These are phyloP conservation scores for Stenotaenia linearis DNA, from an alignment of 2,888 invertebrate genomes.

Conservation along the genomic window DNA sequence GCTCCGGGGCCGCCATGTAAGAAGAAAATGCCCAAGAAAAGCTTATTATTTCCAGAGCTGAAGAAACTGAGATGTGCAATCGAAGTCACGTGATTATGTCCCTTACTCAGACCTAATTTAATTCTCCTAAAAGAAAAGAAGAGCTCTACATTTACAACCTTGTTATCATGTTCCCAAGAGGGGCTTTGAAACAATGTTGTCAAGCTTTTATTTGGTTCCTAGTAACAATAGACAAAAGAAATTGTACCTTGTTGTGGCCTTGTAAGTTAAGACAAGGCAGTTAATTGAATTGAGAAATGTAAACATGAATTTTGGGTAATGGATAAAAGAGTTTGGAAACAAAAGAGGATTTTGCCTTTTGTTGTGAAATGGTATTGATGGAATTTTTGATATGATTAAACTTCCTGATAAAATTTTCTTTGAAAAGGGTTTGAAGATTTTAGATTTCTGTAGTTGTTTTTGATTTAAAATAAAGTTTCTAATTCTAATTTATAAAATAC, in stretches of 20 bases:
- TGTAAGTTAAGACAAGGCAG: background rate
- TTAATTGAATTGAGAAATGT: background rate
- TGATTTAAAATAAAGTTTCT: too few relatives aligned
- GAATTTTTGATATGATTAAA: too few relatives aligned
- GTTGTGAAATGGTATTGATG: too few relatives aligned
- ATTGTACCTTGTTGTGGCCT: too few relatives aligned
- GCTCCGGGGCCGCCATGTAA: background rate
- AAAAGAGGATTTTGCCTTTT: too few relatives aligned
- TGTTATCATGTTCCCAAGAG: background rate
- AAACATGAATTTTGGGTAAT: background rate
- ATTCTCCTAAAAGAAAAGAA: background rate
- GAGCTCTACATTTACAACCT: background rate
- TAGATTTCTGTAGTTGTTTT: too few relatives aligned
- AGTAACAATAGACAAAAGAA: background rate
- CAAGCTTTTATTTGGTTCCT: background rate
- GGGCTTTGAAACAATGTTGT: background rate
- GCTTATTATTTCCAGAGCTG: background rate
- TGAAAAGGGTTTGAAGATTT: too few relatives aligned
- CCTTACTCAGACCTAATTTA: background rate
- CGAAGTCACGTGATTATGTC: background rate
- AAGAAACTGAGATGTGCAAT: background rate
- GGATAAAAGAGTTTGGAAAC: background rate
- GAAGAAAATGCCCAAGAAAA: background rate
- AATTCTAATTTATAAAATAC: too few relatives aligned
- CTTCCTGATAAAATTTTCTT: too few relatives aligned